Conservation (phyloP, 2,113 vertebrate species). For the Seriola quinqueradiata region DNA sequence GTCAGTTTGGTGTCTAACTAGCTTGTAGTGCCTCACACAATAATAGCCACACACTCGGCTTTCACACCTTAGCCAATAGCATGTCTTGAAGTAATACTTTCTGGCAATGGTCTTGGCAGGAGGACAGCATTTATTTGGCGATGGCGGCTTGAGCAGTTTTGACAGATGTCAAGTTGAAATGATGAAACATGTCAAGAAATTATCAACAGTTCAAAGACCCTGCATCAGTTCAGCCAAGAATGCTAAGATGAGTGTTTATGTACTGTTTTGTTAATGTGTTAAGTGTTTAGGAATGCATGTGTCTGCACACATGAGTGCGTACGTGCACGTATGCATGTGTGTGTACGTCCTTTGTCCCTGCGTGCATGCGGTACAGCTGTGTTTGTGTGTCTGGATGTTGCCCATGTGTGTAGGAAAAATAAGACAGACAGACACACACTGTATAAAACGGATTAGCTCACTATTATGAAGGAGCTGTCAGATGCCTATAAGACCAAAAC, state of each 20-base stretch:
- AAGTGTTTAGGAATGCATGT: conserved; percentile 16
- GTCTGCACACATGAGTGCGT: conserved; percentile 8
- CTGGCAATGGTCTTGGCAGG: neutral
- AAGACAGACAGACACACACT: conserved; percentile 53
- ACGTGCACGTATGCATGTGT: neutral
- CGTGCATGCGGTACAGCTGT: neutral
- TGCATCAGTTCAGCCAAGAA: conserved; percentile 38
- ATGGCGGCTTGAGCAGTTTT: conserved; percentile 40
- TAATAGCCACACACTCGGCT: conserved; percentile 32
- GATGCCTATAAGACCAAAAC: conserved; percentile 76
- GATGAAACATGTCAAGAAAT: conserved; percentile 47
- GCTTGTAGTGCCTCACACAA: conserved; percentile 29
- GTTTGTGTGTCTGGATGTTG: conserved; percentile 51
- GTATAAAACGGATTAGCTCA: conserved; percentile 77
- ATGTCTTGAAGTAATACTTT: conserved; percentile 22
- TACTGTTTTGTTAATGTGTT: conserved; percentile 1
- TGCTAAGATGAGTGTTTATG: neutral
- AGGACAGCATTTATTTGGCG: conserved; percentile 26
- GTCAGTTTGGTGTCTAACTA: conserved; percentile 62
- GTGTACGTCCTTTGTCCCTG: neutral
- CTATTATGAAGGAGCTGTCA: conserved; percentile 77
- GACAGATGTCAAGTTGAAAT: conserved; percentile 62
- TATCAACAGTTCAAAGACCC: conserved; percentile 51
- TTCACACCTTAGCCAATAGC: conserved; percentile 39
- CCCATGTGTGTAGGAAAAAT: conserved; percentile 43